Conservation (phyloP, 2,888 invertebrate genomes). For the Synanthedon tipuliformis region DNA sequence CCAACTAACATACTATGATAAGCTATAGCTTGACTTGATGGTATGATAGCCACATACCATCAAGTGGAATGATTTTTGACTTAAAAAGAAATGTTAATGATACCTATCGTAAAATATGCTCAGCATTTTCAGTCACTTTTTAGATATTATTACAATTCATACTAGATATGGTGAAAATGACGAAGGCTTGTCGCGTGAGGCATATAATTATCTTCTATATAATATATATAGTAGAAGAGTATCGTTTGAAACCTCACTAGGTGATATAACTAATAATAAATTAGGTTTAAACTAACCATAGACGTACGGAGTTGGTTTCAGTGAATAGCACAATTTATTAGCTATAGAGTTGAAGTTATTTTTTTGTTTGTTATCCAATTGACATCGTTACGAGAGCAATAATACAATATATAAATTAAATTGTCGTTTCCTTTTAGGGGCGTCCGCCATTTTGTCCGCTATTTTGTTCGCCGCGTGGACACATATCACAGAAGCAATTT, state of each 20-base stretch:
- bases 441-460: conserved; percentile 16
- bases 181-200: conserved; percentile 40
- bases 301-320: conserved; percentile 36
- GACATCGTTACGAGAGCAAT: conserved; percentile 29
- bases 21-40: too few species aligned
- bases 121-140: too few species aligned
- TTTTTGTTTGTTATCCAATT: conserved; percentile 28
- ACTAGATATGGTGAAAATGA: background rate
- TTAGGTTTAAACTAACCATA: conserved; percentile 36
- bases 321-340: conserved; percentile 61
- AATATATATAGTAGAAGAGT: conserved; percentile 20
- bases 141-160: too few species aligned
- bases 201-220: background rate
- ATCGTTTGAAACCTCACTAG: conserved; percentile 67
- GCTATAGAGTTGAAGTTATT: conserved; percentile 39
- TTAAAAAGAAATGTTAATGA: too few species aligned
- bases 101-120: too few species aligned
- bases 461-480: conserved; percentile 13
- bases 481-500: conserved; percentile 36
- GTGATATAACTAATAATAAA: conserved; percentile 53
- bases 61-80: too few species aligned
- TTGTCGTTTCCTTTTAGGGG: conserved; percentile 15
- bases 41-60: too few species aligned
- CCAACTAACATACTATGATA: too few species aligned
- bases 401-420: conserved; percentile 15